Evolutionary conservation across 92 coral and sea anemone species (phyloP), one percentile per base, ranked within the genome.

Genomic region (Porites lobata): DNA sequence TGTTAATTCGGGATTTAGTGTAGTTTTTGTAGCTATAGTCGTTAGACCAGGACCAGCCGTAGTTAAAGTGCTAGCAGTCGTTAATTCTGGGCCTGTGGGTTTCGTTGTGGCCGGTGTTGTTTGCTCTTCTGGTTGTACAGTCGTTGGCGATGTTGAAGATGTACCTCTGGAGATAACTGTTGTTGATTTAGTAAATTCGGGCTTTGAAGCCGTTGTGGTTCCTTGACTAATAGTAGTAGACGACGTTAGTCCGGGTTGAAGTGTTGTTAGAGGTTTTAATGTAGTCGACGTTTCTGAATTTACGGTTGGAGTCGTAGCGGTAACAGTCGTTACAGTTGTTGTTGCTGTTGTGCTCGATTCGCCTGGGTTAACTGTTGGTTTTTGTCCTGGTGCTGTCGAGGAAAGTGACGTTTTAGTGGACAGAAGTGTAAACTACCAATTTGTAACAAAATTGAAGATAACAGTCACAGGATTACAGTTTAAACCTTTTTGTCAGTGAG

Each of bases 291-390:
- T n/a, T 19, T 22, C 12, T 14, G 58, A 15, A 69, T 79, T 65
- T 22, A 22, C 3, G 53, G 24, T 0, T 47, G 15, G 32, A 62
- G 32, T 75, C 4, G 43, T 13, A 62, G 54, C 6, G 4, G 47
- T 38, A 38, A 38, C 4, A 38, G 47, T 38, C 47, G 47, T 38
- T 3, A 38, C 47, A 4, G 47, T 38, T 38, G 47, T 38, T 38
- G 47, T 59, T 12, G 53, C 26, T 21, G 62, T 73, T 56, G 81
- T 77, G 1, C 67, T 77, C 6, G 81, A 77, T 29, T 77, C 53
- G 29, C 57, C 81, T 22, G 81, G 81, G 24, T 77, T 77, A 8
- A 9, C 3, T 20, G 68, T 57, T 77, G 81, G 62, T n/a, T 57
- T 58, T 15, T 77, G 62, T 32, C 69, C 81, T 77, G 67, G 22